Conservation (phyloP, 2,888 invertebrate genomes). For the Erynnis tages region DNA sequence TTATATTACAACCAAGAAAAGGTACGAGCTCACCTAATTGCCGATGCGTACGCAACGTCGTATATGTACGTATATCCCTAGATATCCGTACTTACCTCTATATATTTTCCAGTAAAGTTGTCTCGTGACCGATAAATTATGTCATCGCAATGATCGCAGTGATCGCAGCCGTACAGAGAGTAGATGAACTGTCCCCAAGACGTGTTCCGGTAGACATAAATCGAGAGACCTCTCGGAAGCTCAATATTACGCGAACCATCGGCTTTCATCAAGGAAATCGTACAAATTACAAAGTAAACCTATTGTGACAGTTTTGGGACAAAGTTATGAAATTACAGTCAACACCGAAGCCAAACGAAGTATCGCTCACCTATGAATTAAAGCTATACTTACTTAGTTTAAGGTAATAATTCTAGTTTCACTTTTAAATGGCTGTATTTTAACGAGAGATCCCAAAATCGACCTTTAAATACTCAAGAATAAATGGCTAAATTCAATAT, state of each 20-base stretch:
- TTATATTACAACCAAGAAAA: not conserved
- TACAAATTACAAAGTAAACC: not conserved
- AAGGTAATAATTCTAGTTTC: no score
- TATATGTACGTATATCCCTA: not conserved
- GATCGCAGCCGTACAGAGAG: slow-evolving; percentile 22
- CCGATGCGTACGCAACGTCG: not conserved
- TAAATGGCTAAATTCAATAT: no score
- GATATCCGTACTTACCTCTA: no score
- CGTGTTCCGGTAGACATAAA: slow-evolving; percentile 26
- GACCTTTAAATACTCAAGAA: no score
- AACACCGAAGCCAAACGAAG: no score
- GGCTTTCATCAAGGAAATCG: slow-evolving; percentile 23
- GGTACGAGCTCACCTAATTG: not conserved
- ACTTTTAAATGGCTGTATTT: no score
- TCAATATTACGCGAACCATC: slow-evolving; percentile 20
- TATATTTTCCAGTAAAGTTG: slow-evolving; percentile 16
- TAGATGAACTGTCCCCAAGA: slow-evolving; percentile 25
- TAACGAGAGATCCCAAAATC: no score
- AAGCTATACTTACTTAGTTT: no score
- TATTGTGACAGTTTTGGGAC: slow-evolving; percentile 12
- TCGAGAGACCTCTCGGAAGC: slow-evolving; percentile 24
- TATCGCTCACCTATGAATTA: no score
- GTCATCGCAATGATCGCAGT: no score
- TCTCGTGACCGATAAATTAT: slow-evolving; percentile 19
- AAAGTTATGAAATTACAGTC: not conserved